A percentile compares a stretch with the other conserved stretches of the same genome.
Evolutionary conservation across 2,888 invertebrate genomes (phyloP).

Genomic region (Macrosoma leucophasiata): DNA sequence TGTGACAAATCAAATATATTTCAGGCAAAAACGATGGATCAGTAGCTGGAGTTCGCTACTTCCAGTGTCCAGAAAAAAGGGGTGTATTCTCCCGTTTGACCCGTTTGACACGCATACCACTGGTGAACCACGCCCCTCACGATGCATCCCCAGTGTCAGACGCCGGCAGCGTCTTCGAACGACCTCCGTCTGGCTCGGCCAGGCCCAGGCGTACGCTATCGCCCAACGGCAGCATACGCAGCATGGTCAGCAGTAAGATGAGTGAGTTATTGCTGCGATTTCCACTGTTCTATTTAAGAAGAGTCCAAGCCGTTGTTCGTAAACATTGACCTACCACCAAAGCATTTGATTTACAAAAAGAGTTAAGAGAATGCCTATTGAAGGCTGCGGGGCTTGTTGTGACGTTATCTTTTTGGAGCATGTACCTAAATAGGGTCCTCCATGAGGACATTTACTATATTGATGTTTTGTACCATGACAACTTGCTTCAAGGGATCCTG

Average conservation of each 20-base stretch:
- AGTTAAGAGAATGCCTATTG: too few relatives aligned
- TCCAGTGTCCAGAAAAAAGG: slow-evolving; percentile 93
- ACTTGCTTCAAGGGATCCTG: too few relatives aligned
- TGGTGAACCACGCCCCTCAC: slow-evolving; percentile 71
- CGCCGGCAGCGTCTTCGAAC: slow-evolving; percentile 65
- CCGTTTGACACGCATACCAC: slow-evolving; percentile 84
- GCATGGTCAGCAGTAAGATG: slow-evolving; percentile 72
- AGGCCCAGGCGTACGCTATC: slow-evolving; percentile 59
- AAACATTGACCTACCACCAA: neutral
- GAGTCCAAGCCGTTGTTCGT: neutral
- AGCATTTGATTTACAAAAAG: neutral
- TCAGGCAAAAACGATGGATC: slow-evolving; percentile 97
- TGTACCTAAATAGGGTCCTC: too few relatives aligned
- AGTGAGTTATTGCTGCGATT: slow-evolving; percentile 40
- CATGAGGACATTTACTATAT: too few relatives aligned
- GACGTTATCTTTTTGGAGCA: neutral
- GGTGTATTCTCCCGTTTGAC: slow-evolving; percentile 96
- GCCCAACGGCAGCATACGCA: slow-evolving; percentile 69
- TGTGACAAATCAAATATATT: too few relatives aligned
- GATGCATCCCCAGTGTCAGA: slow-evolving; percentile 67
- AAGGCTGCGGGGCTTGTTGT: too few relatives aligned
- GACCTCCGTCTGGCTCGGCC: slow-evolving; percentile 62
- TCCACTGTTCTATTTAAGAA: neutral
- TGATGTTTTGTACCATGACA: too few relatives aligned
- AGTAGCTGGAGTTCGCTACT: slow-evolving; percentile 93